Conservation (phyloP, 2,888 invertebrate species). For the Perizoma affinitatum region DNA sequence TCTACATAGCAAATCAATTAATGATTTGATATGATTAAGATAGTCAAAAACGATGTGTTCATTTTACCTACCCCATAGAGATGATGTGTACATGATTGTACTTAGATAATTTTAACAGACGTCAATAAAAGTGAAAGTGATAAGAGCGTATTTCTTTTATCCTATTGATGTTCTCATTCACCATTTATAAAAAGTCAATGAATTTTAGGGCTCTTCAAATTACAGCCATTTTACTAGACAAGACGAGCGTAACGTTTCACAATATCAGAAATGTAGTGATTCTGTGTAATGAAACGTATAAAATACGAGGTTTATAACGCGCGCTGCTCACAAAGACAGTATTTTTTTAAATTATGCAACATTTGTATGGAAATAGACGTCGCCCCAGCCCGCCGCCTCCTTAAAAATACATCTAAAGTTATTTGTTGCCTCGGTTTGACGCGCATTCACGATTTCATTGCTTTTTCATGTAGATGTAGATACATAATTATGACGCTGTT, state of each 20-base stretch:
- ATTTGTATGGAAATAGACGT: conserved; percentile 80
- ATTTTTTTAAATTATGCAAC: conserved; percentile 78
- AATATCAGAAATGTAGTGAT: conserved; percentile 24
- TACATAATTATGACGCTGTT: conserved; percentile 48
- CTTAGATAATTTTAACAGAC: no score
- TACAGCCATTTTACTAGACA: conserved; percentile 16
- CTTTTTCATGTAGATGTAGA: conserved; percentile 78
- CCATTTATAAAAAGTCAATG: conserved; percentile 18
- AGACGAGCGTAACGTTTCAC: conserved; percentile 12
- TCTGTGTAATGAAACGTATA: conserved; percentile 46
- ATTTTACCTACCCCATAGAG: no score
- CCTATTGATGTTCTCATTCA: not conserved
- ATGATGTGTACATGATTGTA: no score
- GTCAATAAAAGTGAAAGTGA: no score
- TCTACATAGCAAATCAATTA: no score
- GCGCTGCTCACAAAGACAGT: conserved; percentile 56
- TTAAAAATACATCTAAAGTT: conserved; percentile 76
- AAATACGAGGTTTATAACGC: conserved; percentile 67
- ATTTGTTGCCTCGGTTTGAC: conserved; percentile 75
- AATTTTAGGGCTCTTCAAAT: conserved; percentile 12
- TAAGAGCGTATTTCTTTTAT: no score
- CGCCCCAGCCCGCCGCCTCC: conserved; percentile 63
- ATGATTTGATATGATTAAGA: no score
- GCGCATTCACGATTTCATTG: conserved; percentile 72
- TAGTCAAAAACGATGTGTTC: no score